Conservation (phyloP, 2,888 invertebrate genomes). For the Luffia ferchaultella region DNA sequence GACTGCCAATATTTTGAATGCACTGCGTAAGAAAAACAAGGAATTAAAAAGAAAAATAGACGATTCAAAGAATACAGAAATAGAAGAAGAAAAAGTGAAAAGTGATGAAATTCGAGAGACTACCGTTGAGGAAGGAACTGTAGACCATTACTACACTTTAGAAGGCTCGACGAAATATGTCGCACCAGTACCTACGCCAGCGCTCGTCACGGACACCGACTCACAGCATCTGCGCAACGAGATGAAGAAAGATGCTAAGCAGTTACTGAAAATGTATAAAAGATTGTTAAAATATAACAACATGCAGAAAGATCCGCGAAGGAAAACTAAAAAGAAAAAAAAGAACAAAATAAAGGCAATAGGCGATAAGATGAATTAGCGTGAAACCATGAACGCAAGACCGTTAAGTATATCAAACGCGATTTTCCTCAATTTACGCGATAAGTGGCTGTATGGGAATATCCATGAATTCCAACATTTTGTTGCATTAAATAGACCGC, state of each 20-base stretch:
- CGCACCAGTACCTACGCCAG: slow-evolving; percentile 33
- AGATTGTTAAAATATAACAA: slow-evolving; percentile 48
- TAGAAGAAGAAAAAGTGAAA: neutral
- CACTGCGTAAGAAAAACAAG: slow-evolving; percentile 66
- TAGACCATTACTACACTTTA: slow-evolving; percentile 62
- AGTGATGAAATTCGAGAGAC: neutral
- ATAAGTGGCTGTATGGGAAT: too few species aligned
- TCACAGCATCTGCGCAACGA: neutral
- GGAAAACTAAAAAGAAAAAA: slow-evolving; percentile 33
- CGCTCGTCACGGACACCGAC: slow-evolving; percentile 18
- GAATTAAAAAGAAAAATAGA: slow-evolving; percentile 46
- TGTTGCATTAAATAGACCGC: too few species aligned
- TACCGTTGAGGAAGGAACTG: slow-evolving; percentile 49
- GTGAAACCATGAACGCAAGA: too few species aligned
- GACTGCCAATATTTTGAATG: slow-evolving; percentile 64
- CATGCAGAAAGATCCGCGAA: slow-evolving; percentile 31
- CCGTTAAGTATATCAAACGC: too few species aligned
- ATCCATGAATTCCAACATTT: too few species aligned
- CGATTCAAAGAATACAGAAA: slow-evolving; percentile 25
- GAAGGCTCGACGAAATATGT: slow-evolving; percentile 43
- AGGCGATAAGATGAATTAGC: too few species aligned
- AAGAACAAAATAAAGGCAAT: slow-evolving; percentile 31
- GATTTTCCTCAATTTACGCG: too few species aligned
- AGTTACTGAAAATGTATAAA: slow-evolving; percentile 55
- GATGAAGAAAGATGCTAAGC: slow-evolving; percentile 37